Conservation (phyloP, 2,797 vertebrate genomes). For the Apogon hyalosoma region DNA sequence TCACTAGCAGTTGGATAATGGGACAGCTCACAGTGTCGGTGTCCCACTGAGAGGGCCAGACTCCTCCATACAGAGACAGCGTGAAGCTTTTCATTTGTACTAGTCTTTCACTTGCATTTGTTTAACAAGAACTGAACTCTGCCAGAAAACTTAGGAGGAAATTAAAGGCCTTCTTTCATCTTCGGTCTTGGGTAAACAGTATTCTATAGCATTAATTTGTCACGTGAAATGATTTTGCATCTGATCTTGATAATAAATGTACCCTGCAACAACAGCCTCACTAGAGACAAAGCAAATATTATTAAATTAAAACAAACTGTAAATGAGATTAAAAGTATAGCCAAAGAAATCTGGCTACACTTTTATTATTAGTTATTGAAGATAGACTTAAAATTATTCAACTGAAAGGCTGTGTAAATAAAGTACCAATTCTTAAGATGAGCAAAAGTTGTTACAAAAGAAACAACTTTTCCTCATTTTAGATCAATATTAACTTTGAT, state of each 20-base stretch:
- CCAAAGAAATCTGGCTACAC: too few relatives aligned
- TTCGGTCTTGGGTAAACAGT: background rate
- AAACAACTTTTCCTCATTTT: too few relatives aligned
- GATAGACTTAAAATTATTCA: too few relatives aligned
- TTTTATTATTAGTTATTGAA: too few relatives aligned
- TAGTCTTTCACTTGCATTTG: background rate
- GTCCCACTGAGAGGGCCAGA: slow-evolving; percentile 1
- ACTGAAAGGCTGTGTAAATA: too few relatives aligned
- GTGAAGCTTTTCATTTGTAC: background rate
- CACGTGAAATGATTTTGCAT: background rate
- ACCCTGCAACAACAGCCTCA: background rate
- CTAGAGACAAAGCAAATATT: too few relatives aligned
- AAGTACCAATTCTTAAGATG: too few relatives aligned
- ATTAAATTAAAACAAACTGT: too few relatives aligned
- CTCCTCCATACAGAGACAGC: background rate
- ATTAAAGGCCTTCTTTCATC: background rate
- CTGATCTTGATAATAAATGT: background rate
- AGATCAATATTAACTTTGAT: too few relatives aligned
- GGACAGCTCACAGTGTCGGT: slow-evolving; percentile 3
- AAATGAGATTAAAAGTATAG: too few relatives aligned
- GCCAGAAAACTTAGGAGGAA: background rate
- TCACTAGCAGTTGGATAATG: background rate
- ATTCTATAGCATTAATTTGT: background rate
- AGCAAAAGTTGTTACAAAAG: too few relatives aligned
- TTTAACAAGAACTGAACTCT: background rate